Evolutionary conservation across 2,797 vertebrate species (phyloP), one percentile per base, ranked within the genome.

Genomic region (Tenualosa thibaudeaui): DNA sequence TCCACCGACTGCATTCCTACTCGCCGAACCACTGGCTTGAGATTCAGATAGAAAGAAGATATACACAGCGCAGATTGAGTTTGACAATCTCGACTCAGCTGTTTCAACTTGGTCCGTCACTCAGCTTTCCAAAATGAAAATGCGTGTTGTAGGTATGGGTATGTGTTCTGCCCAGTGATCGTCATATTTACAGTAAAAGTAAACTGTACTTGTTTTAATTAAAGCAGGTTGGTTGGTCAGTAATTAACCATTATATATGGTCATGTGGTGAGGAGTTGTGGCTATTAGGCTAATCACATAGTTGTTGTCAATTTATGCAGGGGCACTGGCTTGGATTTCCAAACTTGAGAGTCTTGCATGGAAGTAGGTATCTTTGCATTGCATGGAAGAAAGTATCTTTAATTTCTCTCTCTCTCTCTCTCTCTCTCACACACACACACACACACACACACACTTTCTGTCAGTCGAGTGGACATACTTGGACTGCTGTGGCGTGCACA

Each of bases 21-120:
- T 94, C 95, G 95, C 94, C 94, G 95, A 95, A 95, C 94, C 95
- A 92, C 91, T 91, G 92, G 89, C 89, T 93, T 91, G 93, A 92
- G 91, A 81, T 81, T 84, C 90, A 91, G 89, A 91, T 88, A 83
- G 26, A 71, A 71, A 71, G 15, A 88, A 92, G 89, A 94, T 92
- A 92, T 94, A 95, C 91, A 96, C 94, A 95, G 91, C 90, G 93
- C 92, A 95, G 95, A 96, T 94, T 94, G 92, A 95, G 95, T 96
- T 96, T 97, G 96, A 97, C 96, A 96, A 93, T 92, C 92, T 91
- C 90, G 93, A 95, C 95, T 95, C 93, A 88, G 91, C 93, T 91
- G 88, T 92, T 96, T 94, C 91, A 90, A 95, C 95, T 93, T 87
- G 92, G 93, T 92, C 93, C 93, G 93, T 95, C 95, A 93, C 86